Evolutionary conservation across 1,140 invertebrate species (phyloP), one percentile per base, ranked within the genome.

Genomic region (Rhynchophorus ferrugineus): DNA sequence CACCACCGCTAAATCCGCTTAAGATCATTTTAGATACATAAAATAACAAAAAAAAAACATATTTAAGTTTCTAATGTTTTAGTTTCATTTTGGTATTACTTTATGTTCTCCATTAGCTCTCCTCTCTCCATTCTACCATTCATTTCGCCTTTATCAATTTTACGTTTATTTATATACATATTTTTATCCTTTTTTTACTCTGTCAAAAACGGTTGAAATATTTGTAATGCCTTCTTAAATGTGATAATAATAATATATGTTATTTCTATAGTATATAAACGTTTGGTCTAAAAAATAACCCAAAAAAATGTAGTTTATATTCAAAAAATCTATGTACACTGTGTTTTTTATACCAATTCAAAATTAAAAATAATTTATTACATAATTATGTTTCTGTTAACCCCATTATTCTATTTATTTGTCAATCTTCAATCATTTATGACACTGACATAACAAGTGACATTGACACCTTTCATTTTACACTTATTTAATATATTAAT

Each of bases 1-100:
- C 33, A 44, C 47, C 21, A 58, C 50, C 24, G 63, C 62, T 52
- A 66, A 62, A 60, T 45, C 52, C n/a, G 37, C 52, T 48, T 54
- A 54, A 54, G 33, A n/a, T 51, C 18, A 33, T 14, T 5, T 11
- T n/a, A 16, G 11, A 34, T 48, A 18, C 9, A n/a, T 17, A 37
- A 21, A 13, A 33, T n/a, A 29, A 13, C 13, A 38, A 38, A 3
- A 38, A 38, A 38, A 19, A 14, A 14, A 38, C n/a, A 38, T 38
- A 14, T 38, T 13, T 38, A 38, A 6, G n/a, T 19, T 5, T n/a
- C 33, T n/a, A 34, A 8, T 8, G n/a, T n/a, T 29, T 29, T 29
- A 29, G 24, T 29, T 29, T 29, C 24, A 29, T 29, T 11, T 29
- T 29, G 24, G 24, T 29, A 11, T 29, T 29, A 29, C 24, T 29